Evolutionary conservation across 2,113 vertebrate species (phyloP).

Genomic region (Bubalus kerabau): DNA sequence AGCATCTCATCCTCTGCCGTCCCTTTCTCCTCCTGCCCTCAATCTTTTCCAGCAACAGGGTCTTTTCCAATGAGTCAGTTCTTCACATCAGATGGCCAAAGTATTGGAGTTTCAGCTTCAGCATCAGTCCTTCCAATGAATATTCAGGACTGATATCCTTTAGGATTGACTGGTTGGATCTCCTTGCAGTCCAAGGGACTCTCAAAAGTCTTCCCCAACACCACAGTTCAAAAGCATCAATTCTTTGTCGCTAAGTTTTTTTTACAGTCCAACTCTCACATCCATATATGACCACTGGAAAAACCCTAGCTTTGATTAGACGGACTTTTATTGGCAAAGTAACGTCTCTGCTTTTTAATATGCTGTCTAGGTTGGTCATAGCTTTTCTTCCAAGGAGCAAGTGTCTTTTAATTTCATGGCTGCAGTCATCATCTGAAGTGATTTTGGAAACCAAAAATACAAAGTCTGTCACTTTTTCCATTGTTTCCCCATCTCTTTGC

Average conservation of each 20-base stretch:
- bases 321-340: neutral
- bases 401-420: neutral
- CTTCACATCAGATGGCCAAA: neutral
- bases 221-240: neutral
- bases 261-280: neutral
- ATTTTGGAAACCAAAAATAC: neutral
- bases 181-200: neutral
- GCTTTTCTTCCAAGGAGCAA: neutral
- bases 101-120: neutral
- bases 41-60: neutral
- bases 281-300: neutral
- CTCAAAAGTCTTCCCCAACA: neutral
- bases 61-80: neutral
- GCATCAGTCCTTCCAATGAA: neutral
- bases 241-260: rapidly evolving
- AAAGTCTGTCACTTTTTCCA: neutral
- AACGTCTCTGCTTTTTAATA: neutral
- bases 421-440: neutral
- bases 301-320: neutral
- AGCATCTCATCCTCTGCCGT: neutral
- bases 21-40: rapidly evolving
- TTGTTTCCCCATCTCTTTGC: neutral
- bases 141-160: neutral
- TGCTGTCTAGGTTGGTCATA: neutral
- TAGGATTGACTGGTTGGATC: neutral